These are phyloP conservation scores for Epirrhoe alternata DNA, from an alignment of 2,888 invertebrate genomes.

Conservation along the genomic window DNA sequence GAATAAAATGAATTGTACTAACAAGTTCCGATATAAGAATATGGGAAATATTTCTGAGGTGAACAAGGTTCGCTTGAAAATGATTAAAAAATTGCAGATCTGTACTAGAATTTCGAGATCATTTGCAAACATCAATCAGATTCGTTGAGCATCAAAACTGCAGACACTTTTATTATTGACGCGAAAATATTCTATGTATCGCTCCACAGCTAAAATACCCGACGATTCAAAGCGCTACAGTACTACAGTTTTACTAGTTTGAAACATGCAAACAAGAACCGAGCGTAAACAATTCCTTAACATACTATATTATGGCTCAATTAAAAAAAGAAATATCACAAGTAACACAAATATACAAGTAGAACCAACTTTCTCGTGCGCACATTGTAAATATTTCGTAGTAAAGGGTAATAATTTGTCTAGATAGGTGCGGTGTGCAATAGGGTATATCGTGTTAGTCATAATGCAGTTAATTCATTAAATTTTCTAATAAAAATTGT, in stretches of 20 bases:
- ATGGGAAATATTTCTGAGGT: no score
- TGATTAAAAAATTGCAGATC: no score
- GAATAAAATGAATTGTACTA: no score
- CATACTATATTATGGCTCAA: slow-evolving; percentile 37
- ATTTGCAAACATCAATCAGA: no score
- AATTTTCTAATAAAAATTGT: slow-evolving; percentile 20
- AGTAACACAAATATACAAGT: slow-evolving; percentile 8
- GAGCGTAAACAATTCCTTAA: slow-evolving; percentile 36
- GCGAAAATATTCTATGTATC: slow-evolving; percentile 16
- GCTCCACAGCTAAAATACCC: slow-evolving; percentile 20
- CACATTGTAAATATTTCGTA: slow-evolving; percentile 30
- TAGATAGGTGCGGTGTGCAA: slow-evolving; percentile 42
- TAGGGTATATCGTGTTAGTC: slow-evolving; percentile 40
- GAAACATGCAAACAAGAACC: slow-evolving; percentile 39
- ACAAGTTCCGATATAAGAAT: no score
- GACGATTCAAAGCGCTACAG: slow-evolving; percentile 32
- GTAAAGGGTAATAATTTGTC: slow-evolving; percentile 37
- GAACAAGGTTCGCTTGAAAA: no score
- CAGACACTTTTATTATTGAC: not conserved
- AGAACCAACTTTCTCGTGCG: slow-evolving; percentile 27
- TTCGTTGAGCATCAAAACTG: no score
- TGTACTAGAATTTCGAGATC: no score
- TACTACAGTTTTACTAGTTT: slow-evolving; percentile 36
- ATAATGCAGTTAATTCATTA: slow-evolving; percentile 39
- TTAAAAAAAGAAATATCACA: slow-evolving; percentile 35